Percentiles rank a stretch among this genome's conserved stretches.
Conservation (phyloP, 1,140 invertebrate species). For the Bombus waltoni region DNA sequence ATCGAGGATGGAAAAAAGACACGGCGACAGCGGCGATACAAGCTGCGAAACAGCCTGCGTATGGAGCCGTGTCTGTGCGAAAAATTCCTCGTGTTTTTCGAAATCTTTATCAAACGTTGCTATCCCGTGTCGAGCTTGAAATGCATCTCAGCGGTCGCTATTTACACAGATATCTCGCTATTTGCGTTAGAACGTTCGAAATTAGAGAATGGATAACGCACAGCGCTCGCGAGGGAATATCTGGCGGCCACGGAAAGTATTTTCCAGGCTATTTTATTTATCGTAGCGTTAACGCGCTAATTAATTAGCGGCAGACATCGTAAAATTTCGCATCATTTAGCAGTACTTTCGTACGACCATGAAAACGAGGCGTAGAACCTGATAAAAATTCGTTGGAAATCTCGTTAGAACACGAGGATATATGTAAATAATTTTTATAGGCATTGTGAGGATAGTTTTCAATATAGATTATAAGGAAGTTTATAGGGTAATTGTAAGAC, state of each 20-base stretch:
- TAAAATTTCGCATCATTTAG: neutral
- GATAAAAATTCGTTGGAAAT: neutral
- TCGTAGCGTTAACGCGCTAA: no score
- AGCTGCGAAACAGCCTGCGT: slow-evolving; percentile 9
- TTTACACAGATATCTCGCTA: no score
- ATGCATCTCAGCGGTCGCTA: no score
- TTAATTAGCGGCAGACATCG: no score
- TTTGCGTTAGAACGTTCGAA: neutral
- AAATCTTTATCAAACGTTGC: neutral
- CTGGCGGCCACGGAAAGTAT: neutral
- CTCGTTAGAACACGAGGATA: no score
- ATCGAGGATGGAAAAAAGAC: slow-evolving; percentile 37
- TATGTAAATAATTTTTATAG: no score
- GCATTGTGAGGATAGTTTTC: no score
- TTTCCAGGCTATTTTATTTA: neutral
- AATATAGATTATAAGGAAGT: no score
- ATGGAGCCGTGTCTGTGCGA: neutral
- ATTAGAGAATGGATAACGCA: neutral
- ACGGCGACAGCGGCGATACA: neutral
- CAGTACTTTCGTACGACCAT: neutral
- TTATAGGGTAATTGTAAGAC: neutral
- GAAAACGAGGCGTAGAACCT: neutral
- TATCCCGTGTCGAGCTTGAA: neutral
- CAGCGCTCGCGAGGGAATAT: neutral
- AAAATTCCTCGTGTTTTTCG: neutral